Percentiles rank a stretch among this genome's conserved stretches.
Evolutionary conservation across 2,888 invertebrate species (phyloP).

Genomic region (Drosophila kuntzei): DNA sequence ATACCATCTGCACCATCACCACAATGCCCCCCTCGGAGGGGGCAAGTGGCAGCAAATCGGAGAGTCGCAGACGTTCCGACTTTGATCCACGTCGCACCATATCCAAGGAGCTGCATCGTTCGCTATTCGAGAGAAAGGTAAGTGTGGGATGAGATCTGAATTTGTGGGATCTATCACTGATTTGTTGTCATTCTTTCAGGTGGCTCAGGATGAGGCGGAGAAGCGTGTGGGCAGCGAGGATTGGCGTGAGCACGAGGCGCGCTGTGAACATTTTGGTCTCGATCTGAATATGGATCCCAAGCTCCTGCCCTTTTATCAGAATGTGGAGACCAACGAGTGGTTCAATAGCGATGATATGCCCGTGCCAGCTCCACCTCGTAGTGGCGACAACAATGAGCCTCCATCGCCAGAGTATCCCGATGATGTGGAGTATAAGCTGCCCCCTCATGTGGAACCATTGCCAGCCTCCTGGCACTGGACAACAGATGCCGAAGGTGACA

Average conservation of each 20-base stretch:
- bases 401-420: slow-evolving; percentile 44
- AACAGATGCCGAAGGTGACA: slow-evolving; percentile 92
- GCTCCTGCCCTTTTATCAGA: slow-evolving; percentile 83
- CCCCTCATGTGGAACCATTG: slow-evolving; percentile 87
- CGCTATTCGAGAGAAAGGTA: slow-evolving; percentile 84
- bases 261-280: slow-evolving; percentile 84
- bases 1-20: slow-evolving; percentile 71
- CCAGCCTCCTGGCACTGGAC: slow-evolving; percentile 96
- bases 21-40: slow-evolving; percentile 38
- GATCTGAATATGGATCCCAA: slow-evolving; percentile 81
- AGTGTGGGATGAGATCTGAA: not conserved
- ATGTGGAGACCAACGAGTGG: slow-evolving; percentile 84
- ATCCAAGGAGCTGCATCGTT: slow-evolving; percentile 83
- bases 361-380: slow-evolving; percentile 82
- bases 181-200: slow-evolving; percentile 53
- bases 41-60: slow-evolving; percentile 27
- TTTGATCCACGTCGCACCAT: slow-evolving; percentile 61
- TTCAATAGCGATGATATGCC: slow-evolving; percentile 80
- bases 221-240: slow-evolving; percentile 83
- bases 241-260: slow-evolving; percentile 82
- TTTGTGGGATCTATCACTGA: not conserved
- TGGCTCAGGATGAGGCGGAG: slow-evolving; percentile 84
- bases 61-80: slow-evolving; percentile 37
- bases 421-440: slow-evolving; percentile 78
- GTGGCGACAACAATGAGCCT: slow-evolving; percentile 73